Conservation (phyloP, 1,140 invertebrate species). For the Ceratitis capitata region DNA sequence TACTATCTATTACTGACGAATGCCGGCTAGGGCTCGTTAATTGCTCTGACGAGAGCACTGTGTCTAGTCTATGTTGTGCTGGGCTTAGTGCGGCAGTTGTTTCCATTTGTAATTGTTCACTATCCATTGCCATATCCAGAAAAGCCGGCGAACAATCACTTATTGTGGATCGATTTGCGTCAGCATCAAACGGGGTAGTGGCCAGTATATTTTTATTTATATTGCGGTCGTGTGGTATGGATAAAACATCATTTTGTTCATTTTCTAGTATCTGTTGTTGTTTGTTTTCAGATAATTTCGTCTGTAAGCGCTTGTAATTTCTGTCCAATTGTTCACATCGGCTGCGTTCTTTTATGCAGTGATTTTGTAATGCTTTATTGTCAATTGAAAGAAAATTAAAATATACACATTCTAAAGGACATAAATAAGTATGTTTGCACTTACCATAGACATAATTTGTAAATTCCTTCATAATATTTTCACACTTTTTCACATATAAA, state of each 20-base stretch:
- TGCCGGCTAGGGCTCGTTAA: not conserved
- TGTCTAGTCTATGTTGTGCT: not conserved
- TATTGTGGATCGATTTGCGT: not conserved
- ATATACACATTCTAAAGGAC: no score
- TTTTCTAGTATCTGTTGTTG: not conserved
- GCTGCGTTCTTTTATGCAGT: conserved; percentile 35
- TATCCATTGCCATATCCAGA: conserved; percentile 57
- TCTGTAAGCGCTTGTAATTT: conserved; percentile 40
- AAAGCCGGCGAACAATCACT: not conserved
- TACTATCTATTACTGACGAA: not conserved
- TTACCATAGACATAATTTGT: not conserved
- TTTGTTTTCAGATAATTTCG: not conserved
- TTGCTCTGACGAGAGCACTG: not conserved
- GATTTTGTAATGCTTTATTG: not conserved
- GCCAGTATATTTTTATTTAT: not conserved
- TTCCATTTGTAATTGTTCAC: conserved; percentile 46
- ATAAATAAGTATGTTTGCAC: not conserved
- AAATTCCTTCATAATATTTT: not conserved
- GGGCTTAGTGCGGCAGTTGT: conserved; percentile 41
- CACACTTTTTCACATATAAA: conserved; percentile 28
- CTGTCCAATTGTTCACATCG: conserved; percentile 31
- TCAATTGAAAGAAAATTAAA: not conserved
- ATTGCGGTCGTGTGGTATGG: not conserved
- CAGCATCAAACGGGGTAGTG: not conserved
- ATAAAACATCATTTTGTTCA: not conserved